Conservation (phyloP, 1,140 invertebrate species). For the Drosophila dunni region DNA sequence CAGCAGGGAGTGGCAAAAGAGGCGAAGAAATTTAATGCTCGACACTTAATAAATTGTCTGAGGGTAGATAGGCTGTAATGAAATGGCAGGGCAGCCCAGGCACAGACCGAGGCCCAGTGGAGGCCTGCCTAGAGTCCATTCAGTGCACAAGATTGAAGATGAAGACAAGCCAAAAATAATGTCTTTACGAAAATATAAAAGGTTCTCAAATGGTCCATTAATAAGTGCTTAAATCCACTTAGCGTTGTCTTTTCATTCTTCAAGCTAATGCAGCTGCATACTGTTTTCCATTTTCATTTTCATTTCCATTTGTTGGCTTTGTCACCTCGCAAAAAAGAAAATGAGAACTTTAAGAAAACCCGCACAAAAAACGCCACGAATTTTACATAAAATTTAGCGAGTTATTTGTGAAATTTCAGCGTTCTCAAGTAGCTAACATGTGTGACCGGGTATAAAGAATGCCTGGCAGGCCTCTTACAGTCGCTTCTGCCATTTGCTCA, state of each 20-base stretch:
- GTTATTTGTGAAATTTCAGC: conserved; percentile 53
- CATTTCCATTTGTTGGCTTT: too few species aligned
- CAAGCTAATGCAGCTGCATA: conserved; percentile 46
- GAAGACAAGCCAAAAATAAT: conserved; percentile 32
- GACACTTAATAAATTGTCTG: conserved; percentile 80
- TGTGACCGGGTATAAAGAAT: conserved; percentile 22
- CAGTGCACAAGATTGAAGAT: conserved; percentile 18
- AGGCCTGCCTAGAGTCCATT: conserved; percentile 14
- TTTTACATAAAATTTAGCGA: conserved; percentile 58
- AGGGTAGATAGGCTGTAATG: conserved; percentile 60
- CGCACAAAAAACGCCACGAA: conserved; percentile 29
- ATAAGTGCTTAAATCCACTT: conserved; percentile 16
- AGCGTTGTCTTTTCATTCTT: conserved; percentile 3
- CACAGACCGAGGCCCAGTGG: neutral
- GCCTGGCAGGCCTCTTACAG: conserved; percentile 1
- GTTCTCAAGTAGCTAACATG: conserved; percentile 22
- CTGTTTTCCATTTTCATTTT: neutral
- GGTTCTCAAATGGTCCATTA: conserved; percentile 6
- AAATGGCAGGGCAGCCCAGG: conserved; percentile 45
- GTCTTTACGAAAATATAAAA: conserved; percentile 12
- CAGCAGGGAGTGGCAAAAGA: conserved; percentile 4
- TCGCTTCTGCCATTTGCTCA: conserved; percentile 53
- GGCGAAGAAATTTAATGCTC: conserved; percentile 56
- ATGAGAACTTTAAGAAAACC: conserved; percentile 41
- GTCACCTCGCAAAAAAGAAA: conserved; percentile 54